phyloP scores from a whole-genome alignment of 2,113 vertebrate genomes.

The Oryzias curvinotus region DNA sequence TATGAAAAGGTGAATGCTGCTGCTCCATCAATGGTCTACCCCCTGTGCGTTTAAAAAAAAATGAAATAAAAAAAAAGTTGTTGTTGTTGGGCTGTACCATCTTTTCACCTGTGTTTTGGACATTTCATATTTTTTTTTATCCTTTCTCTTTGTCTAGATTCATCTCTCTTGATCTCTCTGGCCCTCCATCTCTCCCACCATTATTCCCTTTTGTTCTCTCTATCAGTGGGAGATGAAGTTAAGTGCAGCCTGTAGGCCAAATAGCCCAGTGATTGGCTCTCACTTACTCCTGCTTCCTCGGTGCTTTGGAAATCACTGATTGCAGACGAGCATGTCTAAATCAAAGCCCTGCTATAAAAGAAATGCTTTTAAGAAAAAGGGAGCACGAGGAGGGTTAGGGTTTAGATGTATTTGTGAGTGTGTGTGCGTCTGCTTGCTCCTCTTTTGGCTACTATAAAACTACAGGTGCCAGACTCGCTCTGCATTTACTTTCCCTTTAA shows the following conservation, averaged over 20 bases:
- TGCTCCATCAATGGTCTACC: too few relatives aligned
- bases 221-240: slow-evolving; percentile 62
- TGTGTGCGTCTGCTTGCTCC: slow-evolving; percentile 13
- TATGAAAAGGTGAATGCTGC: too few relatives aligned
- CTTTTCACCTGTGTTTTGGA: slow-evolving; percentile 28
- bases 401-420: slow-evolving; percentile 18
- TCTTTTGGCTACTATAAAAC: too few relatives aligned
- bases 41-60: too few relatives aligned
- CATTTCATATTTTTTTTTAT: slow-evolving; percentile 27
- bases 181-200: slow-evolving; percentile 50
- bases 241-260: slow-evolving; percentile 74
- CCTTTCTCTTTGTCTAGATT: slow-evolving; percentile 26
- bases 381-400: slow-evolving; percentile 4
- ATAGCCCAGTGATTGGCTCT: slow-evolving; percentile 75
- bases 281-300: slow-evolving; percentile 66
- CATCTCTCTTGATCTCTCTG: slow-evolving; percentile 51
- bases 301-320: slow-evolving; percentile 73
- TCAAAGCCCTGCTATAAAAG: slow-evolving; percentile 52
- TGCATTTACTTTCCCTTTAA: slow-evolving; percentile 11
- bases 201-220: slow-evolving; percentile 60
- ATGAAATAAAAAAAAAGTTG: too few relatives aligned
- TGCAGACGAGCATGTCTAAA: slow-evolving; percentile 64
- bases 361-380: slow-evolving; percentile 51
- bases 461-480: not conserved
- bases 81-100: slow-evolving; percentile 22